A percentile compares a stretch with the other conserved stretches of the same genome.
phyloP scores from a whole-genome alignment of 2,113 vertebrate species.

The Paraplagusia blochii region DNA sequence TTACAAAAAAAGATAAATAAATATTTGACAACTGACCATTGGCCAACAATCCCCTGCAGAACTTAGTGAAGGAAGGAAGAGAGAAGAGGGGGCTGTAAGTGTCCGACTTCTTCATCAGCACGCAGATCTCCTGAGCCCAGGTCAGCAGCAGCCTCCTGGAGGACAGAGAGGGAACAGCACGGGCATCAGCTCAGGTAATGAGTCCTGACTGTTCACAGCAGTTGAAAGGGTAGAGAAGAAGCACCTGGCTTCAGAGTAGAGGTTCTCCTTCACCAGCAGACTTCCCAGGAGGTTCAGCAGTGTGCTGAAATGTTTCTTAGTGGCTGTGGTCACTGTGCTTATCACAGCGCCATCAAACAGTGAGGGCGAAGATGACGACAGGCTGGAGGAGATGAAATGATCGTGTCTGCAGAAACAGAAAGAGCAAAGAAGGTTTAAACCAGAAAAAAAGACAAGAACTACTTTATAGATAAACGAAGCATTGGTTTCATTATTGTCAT shows the following conservation, averaged over 20 bases:
- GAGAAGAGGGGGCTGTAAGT: constrained; percentile 94
- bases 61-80: constrained; percentile 91
- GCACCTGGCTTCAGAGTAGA: constrained; percentile 88
- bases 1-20: no score
- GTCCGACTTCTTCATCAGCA: constrained; percentile 95
- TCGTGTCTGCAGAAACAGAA: constrained; percentile 81
- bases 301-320: constrained; percentile 96
- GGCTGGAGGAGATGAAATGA: constrained; percentile 98
- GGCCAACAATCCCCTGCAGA: constrained; percentile 91
- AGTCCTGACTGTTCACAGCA: no score
- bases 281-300: constrained; percentile 88
- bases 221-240: not conserved
- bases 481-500: no score
- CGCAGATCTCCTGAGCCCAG: constrained; percentile 93
- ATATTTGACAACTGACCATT: constrained; percentile 81
- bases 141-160: constrained; percentile 90
- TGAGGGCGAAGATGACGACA: constrained; percentile 94
- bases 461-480: no score
- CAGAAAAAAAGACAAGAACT: not conserved
- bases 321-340: constrained; percentile 97
- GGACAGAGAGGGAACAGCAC: constrained; percentile 1
- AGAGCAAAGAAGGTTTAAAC: not conserved
- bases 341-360: constrained; percentile 97
- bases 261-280: constrained; percentile 88
- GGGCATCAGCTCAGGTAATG: not conserved